Base-by-base conservation (phyloP, 2,113 vertebrate genomes). In the Phaethon lepturus region DNA sequence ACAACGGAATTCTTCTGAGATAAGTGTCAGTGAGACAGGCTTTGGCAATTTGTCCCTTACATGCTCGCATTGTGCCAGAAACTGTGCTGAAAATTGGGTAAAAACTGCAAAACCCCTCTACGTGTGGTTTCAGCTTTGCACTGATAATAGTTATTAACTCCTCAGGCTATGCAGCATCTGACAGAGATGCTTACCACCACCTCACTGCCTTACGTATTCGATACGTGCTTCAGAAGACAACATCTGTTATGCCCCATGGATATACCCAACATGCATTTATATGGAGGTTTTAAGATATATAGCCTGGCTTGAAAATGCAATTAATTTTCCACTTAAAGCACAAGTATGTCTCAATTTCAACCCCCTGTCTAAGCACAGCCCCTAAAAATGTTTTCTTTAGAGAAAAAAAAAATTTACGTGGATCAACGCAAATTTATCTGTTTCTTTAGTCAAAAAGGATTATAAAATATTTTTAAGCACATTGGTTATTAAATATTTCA, bases 101-200 rank as follows among this genome's bases (percentile, higher is more conserved):
- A 77, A 92, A 74, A 12, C 45, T 45, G 49, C 50, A 69, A n/a
- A 19, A 3, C 2, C 18, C 18, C 19, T 56, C 59, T 44, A 11
- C 11, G 22, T 8, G 20, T 29, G 6, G 49, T 59, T 87, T 79
- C 45, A 75, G 33, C 38, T 89, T 80, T 73, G 19, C 25, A 44
- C 25, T 82, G 79, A 71, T 50, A 67, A 55, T 7, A 73, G 90
- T 89, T 92, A 91, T 94, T 68, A 90, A 75, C 76, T 79, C 95
- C 90, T 84, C 67, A 72, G 77, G 88, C 86, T 62, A 38, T 17
- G 12, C 47, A 79, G 63, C 66, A 85, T 88, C 76, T 91, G 49
- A 88, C 60, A 80, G 66, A 80, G 11, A 75, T 49, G 47, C 40
- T 95, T 53, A 62, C 42, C 52, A 19, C 33, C 72, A 38, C 42